A percentile compares a stretch with the other conserved stretches of the same genome.
phyloP scores from a whole-genome alignment of 2,113 vertebrate genomes.

The Forbesichthys agassizii region DNA sequence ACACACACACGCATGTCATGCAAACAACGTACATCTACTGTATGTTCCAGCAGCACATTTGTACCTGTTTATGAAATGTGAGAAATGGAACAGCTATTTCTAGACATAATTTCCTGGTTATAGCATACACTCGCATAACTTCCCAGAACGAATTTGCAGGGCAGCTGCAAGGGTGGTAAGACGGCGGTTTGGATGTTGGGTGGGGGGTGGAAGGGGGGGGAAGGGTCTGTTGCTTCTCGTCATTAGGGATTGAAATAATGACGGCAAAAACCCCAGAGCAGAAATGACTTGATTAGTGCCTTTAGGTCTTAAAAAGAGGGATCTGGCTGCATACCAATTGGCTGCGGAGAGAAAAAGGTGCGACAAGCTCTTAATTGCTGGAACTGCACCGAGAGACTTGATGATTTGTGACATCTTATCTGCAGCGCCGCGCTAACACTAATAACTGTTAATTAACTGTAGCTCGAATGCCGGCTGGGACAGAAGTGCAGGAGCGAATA shows the following conservation, averaged over 20 bases:
- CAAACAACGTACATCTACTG: conserved; percentile 54
- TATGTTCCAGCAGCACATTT: conserved; percentile 75
- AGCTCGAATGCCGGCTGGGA: conserved; percentile 86
- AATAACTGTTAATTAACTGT: conserved; percentile 99
- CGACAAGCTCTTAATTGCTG: conserved; percentile 96
- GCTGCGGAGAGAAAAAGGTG: conserved; percentile 85
- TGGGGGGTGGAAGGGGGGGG: conserved; percentile 26
- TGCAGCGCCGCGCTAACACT: conserved; percentile 88
- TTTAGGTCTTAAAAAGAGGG: conserved; percentile 91
- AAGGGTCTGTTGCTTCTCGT: conserved; percentile 71
- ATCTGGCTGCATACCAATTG: conserved; percentile 93
- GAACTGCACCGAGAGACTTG: conserved; percentile 94
- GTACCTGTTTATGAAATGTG: conserved; percentile 63
- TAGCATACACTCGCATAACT: conserved; percentile 64
- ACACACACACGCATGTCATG: background rate
- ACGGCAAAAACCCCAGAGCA: conserved; percentile 86
- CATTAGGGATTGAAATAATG: conserved; percentile 92
- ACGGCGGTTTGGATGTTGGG: background rate
- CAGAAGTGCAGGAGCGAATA: conserved; percentile 26
- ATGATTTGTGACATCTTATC: conserved; percentile 98
- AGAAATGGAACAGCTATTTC: conserved; percentile 68
- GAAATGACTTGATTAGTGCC: conserved; percentile 98
- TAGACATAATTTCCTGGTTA: conserved; percentile 82
- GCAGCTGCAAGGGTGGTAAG: background rate
- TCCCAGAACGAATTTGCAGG: conserved; percentile 32